These are phyloP conservation scores for Rhabdornis inornatus DNA, from an alignment of 2,113 vertebrate species.

Conservation along the genomic window DNA sequence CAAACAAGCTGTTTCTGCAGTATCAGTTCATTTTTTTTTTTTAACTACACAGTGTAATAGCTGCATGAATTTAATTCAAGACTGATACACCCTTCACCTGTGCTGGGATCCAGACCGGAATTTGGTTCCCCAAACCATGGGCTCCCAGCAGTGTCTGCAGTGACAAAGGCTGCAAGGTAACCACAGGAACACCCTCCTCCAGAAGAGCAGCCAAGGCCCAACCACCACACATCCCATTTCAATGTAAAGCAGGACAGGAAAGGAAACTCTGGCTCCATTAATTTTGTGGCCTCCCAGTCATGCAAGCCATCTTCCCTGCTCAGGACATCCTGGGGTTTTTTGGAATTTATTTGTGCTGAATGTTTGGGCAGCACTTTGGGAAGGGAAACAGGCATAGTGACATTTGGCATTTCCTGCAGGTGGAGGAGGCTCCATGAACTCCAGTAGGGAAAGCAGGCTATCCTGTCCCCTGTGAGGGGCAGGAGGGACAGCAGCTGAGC, in stretches of 20 bases:
- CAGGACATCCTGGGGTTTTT: background rate
- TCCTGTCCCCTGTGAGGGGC: background rate
- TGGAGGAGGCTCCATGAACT: background rate
- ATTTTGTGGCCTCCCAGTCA: background rate
- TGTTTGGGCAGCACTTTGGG: background rate
- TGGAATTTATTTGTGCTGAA: background rate
- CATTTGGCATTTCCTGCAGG: background rate
- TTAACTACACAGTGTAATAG: background rate
- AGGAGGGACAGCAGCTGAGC: background rate
- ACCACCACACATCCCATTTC: background rate
- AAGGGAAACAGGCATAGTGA: background rate
- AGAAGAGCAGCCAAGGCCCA: background rate
- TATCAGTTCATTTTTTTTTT: background rate
- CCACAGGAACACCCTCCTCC: background rate
- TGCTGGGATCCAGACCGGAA: background rate
- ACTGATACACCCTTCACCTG: background rate
- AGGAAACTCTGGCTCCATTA: background rate
- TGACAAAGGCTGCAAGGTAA: background rate
- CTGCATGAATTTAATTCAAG: background rate
- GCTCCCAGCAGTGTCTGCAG: background rate
- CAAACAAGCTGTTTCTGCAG: background rate
- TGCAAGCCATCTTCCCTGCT: background rate
- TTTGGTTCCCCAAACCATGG: background rate
- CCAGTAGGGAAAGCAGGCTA: background rate
- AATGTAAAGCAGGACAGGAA: background rate